Base-by-base conservation (phyloP, 2,113 vertebrate species). In the Cyphomyrus discorhynchus region DNA sequence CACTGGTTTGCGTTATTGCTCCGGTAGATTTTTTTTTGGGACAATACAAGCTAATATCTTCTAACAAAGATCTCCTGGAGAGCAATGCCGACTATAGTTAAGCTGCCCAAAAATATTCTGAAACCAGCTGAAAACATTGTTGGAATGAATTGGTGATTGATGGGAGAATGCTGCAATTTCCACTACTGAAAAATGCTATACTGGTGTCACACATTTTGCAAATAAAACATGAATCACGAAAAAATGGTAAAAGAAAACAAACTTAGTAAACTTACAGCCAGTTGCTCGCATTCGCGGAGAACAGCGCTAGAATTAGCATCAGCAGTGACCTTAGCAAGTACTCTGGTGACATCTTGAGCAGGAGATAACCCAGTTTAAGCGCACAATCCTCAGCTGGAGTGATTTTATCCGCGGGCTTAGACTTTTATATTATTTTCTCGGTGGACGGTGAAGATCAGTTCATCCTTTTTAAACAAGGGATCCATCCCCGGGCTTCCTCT, bases 211-310 rank as follows among this genome's bases (percentile, higher is more conserved):
- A 77, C 24, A 21, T 74, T 49, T 31, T 31, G 82, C 4, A 52
- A 49, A 56, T 21, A 89, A 70, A 31, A 13, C 62, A 70, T 13
- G 62, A 31, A 70, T 31, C 3, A 70, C 62, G 27, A 31, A 31
- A 31, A 31, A 70, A 35, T 24, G 5, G 11, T 1, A 47, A 62
- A 15, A 17, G 17, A 46, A 35, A 50, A 21, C 5, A 89, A 85
- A 88, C 19, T 3, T 19, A 4, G 35, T 31, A 21, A 24, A 97
- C 96, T 96, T 95, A 96, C 96, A 97, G 95, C 96, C 96, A 97
- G 96, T 96, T 96, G 95, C 96, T 96, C 92, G 96, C 95, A 90
- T 96, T 95, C 90, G 96, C 95, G 87, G 96, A 96, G 94, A 96
- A 96, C 92, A 96, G 95, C 89, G 96, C 96, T 91, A 97, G 94